phyloP scores from a whole-genome alignment of 2,797 vertebrate species.

The Cossypha dichroa region DNA sequence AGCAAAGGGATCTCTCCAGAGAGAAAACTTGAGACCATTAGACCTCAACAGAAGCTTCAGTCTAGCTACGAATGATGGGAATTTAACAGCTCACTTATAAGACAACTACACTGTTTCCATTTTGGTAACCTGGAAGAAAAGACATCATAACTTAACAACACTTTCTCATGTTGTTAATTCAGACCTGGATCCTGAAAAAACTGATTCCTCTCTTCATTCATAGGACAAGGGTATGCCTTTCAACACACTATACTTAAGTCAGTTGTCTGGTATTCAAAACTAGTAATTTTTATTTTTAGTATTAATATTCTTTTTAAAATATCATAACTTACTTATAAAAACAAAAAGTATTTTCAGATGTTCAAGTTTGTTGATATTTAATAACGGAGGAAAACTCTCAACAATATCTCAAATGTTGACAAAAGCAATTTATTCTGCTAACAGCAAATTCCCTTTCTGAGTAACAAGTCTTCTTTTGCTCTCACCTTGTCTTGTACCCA shows the following conservation, averaged over 20 bases:
- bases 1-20: not conserved
- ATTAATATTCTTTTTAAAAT: not conserved
- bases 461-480: not conserved
- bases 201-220: not conserved
- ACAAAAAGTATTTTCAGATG: not conserved
- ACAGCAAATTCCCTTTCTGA: not conserved
- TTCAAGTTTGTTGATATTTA: not conserved
- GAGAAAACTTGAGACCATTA: not conserved
- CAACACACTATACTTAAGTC: not conserved
- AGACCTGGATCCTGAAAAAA: not conserved
- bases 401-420: not conserved
- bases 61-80: not conserved
- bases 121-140: not conserved
- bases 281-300: accelerated
- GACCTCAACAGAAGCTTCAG: not conserved
- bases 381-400: not conserved
- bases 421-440: not conserved
- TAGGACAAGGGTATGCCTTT: not conserved
- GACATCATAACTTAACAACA: not conserved
- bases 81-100: not conserved
- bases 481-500: not conserved
- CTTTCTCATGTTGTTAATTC: not conserved
- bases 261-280: not conserved
- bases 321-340: not conserved
- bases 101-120: not conserved